Evolutionary conservation across 2,113 vertebrate genomes (phyloP).

Genomic region (Pheucticus melanocephalus): DNA sequence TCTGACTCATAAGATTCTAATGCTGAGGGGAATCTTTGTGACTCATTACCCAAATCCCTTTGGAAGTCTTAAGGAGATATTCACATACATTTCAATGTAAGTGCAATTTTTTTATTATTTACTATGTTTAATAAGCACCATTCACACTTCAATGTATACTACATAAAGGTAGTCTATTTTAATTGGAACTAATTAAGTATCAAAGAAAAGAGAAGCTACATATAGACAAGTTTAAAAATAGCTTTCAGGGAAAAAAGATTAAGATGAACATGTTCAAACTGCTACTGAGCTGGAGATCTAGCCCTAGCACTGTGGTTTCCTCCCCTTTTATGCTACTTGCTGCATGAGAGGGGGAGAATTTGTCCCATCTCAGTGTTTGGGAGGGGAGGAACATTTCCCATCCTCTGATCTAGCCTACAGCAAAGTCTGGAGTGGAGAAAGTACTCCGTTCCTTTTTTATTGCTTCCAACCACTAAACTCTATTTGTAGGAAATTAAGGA

Average conservation of each 20-base stretch:
- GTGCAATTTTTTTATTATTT: neutral
- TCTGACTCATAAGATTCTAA: slow-evolving; percentile 35
- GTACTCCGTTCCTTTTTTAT: neutral
- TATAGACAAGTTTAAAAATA: neutral
- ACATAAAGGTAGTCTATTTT: neutral
- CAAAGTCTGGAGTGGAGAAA: neutral
- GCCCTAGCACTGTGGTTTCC: neutral
- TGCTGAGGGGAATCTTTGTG: slow-evolving; percentile 22
- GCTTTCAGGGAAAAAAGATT: neutral
- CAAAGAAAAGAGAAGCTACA: neutral
- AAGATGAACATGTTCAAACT: neutral
- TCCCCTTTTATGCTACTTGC: neutral
- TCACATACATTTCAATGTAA: neutral
- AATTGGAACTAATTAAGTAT: slow-evolving; percentile 12
- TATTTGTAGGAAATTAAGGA: neutral
- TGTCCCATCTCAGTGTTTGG: neutral
- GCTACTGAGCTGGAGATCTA: neutral
- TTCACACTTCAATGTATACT: neutral
- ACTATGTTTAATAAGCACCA: neutral
- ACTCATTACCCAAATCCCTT: slow-evolving; percentile 19
- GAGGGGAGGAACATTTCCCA: neutral
- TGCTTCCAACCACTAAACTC: neutral
- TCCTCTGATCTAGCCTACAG: neutral
- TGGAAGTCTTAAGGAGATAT: neutral
- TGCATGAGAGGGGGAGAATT: neutral